phyloP scores from a whole-genome alignment of 2,888 invertebrate species.

The Podabrus alpinus region DNA sequence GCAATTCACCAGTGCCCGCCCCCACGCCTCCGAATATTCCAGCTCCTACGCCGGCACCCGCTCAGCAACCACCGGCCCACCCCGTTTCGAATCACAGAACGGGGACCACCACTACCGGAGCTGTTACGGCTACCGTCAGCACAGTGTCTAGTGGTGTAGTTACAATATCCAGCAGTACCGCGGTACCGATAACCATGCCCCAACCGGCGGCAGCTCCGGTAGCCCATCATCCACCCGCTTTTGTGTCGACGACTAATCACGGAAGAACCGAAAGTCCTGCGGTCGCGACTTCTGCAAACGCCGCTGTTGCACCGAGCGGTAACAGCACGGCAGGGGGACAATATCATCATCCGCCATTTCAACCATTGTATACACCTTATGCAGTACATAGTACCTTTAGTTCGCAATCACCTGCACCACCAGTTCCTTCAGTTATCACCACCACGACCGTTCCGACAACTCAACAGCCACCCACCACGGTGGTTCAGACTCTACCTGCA shows the following conservation, averaged over 20 bases:
- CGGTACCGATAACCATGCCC: slow-evolving; percentile 56
- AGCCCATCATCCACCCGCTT: slow-evolving; percentile 48
- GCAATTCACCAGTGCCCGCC: slow-evolving; percentile 67
- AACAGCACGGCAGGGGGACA: slow-evolving; percentile 54
- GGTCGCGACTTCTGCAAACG: slow-evolving; percentile 57
- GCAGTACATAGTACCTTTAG: slow-evolving; percentile 65
- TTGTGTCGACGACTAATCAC: slow-evolving; percentile 49
- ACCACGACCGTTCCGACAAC: slow-evolving; percentile 56
- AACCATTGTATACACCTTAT: slow-evolving; percentile 79
- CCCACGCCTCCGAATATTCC: slow-evolving; percentile 67
- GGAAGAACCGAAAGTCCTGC: slow-evolving; percentile 61
- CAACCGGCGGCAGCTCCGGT: slow-evolving; percentile 61
- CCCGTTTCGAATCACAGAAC: slow-evolving; percentile 40
- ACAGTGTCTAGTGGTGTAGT: slow-evolving; percentile 42
- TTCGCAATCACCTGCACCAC: slow-evolving; percentile 51
- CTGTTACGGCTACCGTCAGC: slow-evolving; percentile 37
- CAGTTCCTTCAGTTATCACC: slow-evolving; percentile 59
- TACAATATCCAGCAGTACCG: slow-evolving; percentile 33
- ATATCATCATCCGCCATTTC: slow-evolving; percentile 59
- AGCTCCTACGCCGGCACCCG: slow-evolving; percentile 72
- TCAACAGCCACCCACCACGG: slow-evolving; percentile 53
- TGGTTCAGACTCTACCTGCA: slow-evolving; percentile 51
- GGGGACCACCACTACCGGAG: slow-evolving; percentile 37
- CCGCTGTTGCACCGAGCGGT: slow-evolving; percentile 59
- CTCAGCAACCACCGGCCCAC: slow-evolving; percentile 62